phyloP scores from a whole-genome alignment of 2,113 vertebrate genomes.

The Siniperca chuatsi region DNA sequence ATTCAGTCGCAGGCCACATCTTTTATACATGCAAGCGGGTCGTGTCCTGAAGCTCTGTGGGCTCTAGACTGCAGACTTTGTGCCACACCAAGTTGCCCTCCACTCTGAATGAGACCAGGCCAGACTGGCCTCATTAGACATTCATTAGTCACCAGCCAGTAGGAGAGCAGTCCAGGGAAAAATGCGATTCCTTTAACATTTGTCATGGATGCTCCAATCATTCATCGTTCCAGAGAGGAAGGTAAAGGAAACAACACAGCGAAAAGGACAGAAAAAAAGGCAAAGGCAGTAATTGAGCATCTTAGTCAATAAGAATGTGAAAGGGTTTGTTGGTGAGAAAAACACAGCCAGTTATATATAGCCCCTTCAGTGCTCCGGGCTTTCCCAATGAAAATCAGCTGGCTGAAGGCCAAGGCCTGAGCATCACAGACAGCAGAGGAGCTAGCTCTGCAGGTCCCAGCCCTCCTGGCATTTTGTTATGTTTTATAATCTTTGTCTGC shows the following conservation, averaged over 20 bases:
- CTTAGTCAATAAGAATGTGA: conserved; percentile 77
- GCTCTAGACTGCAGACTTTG: conserved; percentile 75
- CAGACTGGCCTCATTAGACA: conserved; percentile 71
- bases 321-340: conserved; percentile 74
- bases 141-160: conserved; percentile 71
- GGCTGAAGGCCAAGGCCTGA: conserved; percentile 68
- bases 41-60: conserved; percentile 80
- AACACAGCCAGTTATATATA: conserved; percentile 80
- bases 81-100: conserved; percentile 63
- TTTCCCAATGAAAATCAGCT: conserved; percentile 79
- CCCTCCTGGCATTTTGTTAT: conserved; percentile 77
- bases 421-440: conserved; percentile 70
- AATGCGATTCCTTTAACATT: conserved; percentile 62
- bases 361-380: conserved; percentile 72
- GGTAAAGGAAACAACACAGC: conserved; percentile 53
- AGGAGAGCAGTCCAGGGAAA: conserved; percentile 42
- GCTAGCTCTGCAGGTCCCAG: conserved; percentile 72
- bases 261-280: conserved; percentile 54
- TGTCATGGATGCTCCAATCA: conserved; percentile 60
- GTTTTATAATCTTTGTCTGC: conserved; percentile 75
- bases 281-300: conserved; percentile 72
- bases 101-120: conserved; percentile 62
- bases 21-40: conserved; percentile 83
- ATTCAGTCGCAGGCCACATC: conserved; percentile 81
- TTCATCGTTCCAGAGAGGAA: conserved; percentile 48